Evolutionary conservation across 2,888 invertebrate species (phyloP).

Genomic region (Oasisia sp.): DNA sequence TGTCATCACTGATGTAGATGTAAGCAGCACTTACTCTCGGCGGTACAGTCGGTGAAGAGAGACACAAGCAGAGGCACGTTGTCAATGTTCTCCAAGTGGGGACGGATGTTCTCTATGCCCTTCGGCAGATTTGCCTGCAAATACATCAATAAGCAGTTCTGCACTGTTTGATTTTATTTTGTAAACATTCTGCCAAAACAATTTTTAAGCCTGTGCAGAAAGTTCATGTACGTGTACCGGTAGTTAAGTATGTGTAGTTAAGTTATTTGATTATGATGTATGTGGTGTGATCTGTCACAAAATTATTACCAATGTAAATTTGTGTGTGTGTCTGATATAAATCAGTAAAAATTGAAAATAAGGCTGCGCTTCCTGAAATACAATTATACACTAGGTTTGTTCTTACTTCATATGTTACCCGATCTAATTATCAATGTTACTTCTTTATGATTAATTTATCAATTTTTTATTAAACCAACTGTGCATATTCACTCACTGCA

Average conservation of each 20-base stretch:
- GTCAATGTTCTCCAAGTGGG: constrained; percentile 93
- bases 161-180: not conserved
- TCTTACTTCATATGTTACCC: not conserved
- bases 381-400: not conserved
- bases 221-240: not conserved
- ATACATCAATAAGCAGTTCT: not conserved
- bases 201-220: not conserved
- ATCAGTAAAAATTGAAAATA: not conserved
- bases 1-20: not conserved
- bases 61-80: constrained; percentile 97
- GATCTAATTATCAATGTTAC: too few species aligned
- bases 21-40: constrained; percentile 68
- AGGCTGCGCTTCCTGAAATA: not conserved
- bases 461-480: too few species aligned
- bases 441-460: too few species aligned
- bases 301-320: not conserved
- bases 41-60: constrained; percentile 95
- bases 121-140: constrained; percentile 85
- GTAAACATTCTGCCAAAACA: not conserved
- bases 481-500: too few species aligned
- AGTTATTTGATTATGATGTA: not conserved
- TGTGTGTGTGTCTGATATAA: not conserved
- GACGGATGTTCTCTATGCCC: constrained; percentile 95
- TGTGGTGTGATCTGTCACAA: not conserved
- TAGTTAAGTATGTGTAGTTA: too few species aligned